Evolutionary conservation across 2,888 invertebrate species (phyloP).

Genomic region (Liodrosophila aerea): DNA sequence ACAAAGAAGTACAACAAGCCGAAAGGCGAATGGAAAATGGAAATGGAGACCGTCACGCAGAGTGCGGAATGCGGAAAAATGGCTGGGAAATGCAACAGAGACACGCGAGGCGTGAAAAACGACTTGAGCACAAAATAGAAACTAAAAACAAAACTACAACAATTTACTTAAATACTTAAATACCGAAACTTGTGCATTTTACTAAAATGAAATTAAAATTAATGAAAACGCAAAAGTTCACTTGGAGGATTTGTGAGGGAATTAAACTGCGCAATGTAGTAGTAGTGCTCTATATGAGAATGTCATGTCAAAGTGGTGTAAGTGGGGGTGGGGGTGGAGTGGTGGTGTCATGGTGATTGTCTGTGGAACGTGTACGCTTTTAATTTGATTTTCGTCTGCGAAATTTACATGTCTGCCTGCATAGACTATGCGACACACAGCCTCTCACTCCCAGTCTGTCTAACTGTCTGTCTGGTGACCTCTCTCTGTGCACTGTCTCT

Average conservation of each 20-base stretch:
- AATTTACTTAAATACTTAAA: slow-evolving; percentile 38
- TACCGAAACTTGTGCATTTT: slow-evolving; percentile 37
- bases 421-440: slow-evolving; percentile 16
- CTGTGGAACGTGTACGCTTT: slow-evolving; percentile 62
- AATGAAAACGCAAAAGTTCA: slow-evolving; percentile 61
- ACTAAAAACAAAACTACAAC: slow-evolving; percentile 23
- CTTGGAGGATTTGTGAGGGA: slow-evolving; percentile 30
- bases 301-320: neutral
- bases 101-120: slow-evolving; percentile 52
- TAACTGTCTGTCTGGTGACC: slow-evolving; percentile 19
- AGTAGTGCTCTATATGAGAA: slow-evolving; percentile 22
- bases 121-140: slow-evolving; percentile 23
- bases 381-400: slow-evolving; percentile 73
- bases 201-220: slow-evolving; percentile 66
- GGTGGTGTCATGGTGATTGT: slow-evolving; percentile 17
- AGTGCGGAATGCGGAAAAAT: slow-evolving; percentile 47
- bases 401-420: slow-evolving; percentile 66
- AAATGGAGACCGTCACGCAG: slow-evolving; percentile 65
- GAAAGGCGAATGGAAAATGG: slow-evolving; percentile 1
- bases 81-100: slow-evolving; percentile 38
- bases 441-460: slow-evolving; percentile 11
- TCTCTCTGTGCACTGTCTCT: slow-evolving; percentile 16
- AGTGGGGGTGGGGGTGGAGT: neutral
- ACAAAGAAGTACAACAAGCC: slow-evolving; percentile 16
- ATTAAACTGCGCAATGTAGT: slow-evolving; percentile 51